phyloP scores from a whole-genome alignment of 1,140 invertebrate genomes.

The Macrosteles quadrilineatus region DNA sequence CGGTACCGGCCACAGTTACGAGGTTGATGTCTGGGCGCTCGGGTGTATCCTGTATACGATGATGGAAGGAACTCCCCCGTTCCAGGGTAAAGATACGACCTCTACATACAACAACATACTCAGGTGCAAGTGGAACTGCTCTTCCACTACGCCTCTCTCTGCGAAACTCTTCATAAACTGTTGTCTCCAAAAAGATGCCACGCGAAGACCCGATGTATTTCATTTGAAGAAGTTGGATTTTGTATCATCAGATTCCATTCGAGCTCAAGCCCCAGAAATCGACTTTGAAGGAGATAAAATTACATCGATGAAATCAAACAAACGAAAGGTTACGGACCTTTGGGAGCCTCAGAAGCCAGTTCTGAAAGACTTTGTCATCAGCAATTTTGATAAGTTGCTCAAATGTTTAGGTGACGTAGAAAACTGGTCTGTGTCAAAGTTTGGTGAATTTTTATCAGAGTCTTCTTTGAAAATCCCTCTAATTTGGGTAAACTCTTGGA shows the following conservation, averaged over 20 bases:
- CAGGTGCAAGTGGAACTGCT: conserved; percentile 61
- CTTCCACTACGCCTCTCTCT: neutral
- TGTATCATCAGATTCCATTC: conserved; percentile 5
- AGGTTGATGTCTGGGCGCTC: conserved; percentile 72
- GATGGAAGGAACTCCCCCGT: conserved; percentile 69
- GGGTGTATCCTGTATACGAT: conserved; percentile 67
- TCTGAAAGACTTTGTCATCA: neutral
- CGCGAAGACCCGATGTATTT: conserved; percentile 14
- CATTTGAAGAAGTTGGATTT: neutral
- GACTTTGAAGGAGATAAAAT: neutral
- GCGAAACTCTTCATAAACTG: conserved; percentile 16
- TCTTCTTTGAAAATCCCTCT: conserved; percentile 2
- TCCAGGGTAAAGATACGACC: conserved; percentile 61
- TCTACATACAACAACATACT: conserved; percentile 69
- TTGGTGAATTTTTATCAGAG: conserved; percentile 4
- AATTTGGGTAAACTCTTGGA: conserved; percentile 54
- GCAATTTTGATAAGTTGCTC: neutral
- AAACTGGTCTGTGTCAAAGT: neutral
- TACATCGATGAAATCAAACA: neutral
- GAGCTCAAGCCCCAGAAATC: neutral
- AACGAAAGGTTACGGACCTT: neutral
- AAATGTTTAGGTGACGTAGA: conserved; percentile 49
- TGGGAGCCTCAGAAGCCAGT: neutral
- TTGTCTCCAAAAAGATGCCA: conserved; percentile 13
- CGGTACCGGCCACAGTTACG: conserved; percentile 67